Evolutionary conservation across 2,888 invertebrate genomes (phyloP), one percentile per base, ranked within the genome.

Genomic region (Apamea monoglypha): DNA sequence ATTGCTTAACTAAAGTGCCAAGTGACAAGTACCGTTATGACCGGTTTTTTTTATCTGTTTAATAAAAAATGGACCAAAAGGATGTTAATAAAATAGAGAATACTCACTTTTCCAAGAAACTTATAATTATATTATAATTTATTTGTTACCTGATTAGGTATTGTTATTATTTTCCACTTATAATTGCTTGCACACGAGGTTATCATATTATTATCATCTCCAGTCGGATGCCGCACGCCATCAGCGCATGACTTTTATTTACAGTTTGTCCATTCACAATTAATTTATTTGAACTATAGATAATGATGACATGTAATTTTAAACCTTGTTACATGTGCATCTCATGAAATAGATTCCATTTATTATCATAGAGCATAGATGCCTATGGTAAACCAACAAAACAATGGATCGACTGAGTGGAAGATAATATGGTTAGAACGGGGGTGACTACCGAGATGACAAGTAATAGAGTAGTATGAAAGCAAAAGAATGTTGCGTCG

Each of bases 261-360:
- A 82, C 80, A 66, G 80, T 74, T 73, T 69, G 63, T 80, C 80
- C 76, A 84, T 81, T 88, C 76, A 74, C 80, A 72, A 84, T 80
- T 79, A 74, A 84, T 78, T 76, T 86, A 78, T 80, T 83, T 88
- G 87, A 88, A 84, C 84, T 75, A 40, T 69, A 82, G 82, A 87
- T 89, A 88, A 73, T 72, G 71, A 47, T 21, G 56, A 80, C 40
- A 76, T 70, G 78, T 85, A 85, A 87, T 72, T 77, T 80, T 44
- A 50, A 71, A 76, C 76, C 72, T 80, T 76, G 69, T 89, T 81
- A 87, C 84, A 82, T 76, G 68, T 73, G 73, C 69, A 77, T 70
- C 50, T 76, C 72, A 70, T 83, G 70, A 83, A 74, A 85, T 76
- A 86, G 72, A 67, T 85, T 53, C 8, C 12, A 78, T 69, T 36